These are phyloP conservation scores for Nephotettix cincticeps DNA, from an alignment of 1,140 invertebrate species.

Conservation along the genomic window DNA sequence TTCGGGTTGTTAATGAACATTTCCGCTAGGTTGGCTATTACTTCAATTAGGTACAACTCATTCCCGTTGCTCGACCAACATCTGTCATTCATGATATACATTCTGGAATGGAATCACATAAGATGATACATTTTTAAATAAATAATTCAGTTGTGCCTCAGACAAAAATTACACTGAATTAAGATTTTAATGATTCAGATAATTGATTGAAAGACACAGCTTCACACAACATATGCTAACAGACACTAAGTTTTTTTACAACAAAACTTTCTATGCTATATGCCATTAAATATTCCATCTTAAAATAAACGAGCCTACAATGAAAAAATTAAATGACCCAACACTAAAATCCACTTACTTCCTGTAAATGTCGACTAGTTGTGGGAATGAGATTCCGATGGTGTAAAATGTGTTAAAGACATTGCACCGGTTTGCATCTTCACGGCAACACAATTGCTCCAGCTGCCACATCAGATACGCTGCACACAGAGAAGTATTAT, in stretches of 20 bases:
- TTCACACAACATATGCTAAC: too few species aligned
- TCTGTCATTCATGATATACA: slow-evolving; percentile 71
- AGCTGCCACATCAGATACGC: slow-evolving; percentile 72
- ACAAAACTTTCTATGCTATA: too few species aligned
- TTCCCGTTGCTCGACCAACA: slow-evolving; percentile 75
- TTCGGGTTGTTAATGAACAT: slow-evolving; percentile 57
- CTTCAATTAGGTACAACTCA: slow-evolving; percentile 72
- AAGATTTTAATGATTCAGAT: too few species aligned
- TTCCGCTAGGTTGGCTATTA: slow-evolving; percentile 63
- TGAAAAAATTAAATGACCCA: too few species aligned
- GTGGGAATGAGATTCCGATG: slow-evolving; percentile 67
- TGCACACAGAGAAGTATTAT: too few species aligned
- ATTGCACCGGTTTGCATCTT: slow-evolving; percentile 63
- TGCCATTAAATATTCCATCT: too few species aligned
- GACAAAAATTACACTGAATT: too few species aligned
- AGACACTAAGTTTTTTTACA: too few species aligned
- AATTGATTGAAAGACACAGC: too few species aligned
- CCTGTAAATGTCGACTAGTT: slow-evolving; percentile 70
- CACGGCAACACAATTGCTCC: slow-evolving; percentile 69
- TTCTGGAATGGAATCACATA: slow-evolving; percentile 53
- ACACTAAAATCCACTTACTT: slow-evolving; percentile 60
- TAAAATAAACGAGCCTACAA: too few species aligned
- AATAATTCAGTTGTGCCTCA: too few species aligned
- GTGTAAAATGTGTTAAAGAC: slow-evolving; percentile 67
- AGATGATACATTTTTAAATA: too few species aligned